Conservation (phyloP, 2,888 invertebrate species). For the Ophion obscuratus region DNA sequence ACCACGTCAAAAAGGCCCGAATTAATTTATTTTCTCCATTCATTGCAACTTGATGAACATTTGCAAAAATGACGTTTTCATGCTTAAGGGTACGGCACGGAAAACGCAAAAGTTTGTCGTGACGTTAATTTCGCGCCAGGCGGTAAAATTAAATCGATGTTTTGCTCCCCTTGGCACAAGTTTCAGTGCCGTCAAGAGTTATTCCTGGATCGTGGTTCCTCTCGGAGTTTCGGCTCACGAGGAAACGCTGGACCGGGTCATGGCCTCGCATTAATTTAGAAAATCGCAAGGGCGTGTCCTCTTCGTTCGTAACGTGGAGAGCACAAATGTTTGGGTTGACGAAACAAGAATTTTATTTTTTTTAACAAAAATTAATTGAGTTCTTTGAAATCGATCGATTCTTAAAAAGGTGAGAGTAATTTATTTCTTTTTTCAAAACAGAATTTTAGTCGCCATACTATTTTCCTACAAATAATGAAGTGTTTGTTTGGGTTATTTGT, state of each 20-base stretch:
- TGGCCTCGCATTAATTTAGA: constrained; percentile 69
- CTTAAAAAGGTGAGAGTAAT: background rate
- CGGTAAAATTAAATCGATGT: constrained; percentile 70
- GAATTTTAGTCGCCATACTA: background rate
- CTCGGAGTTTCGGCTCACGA: constrained; percentile 36
- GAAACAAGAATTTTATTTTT: background rate
- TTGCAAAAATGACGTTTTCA: background rate
- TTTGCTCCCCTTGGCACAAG: constrained; percentile 76
- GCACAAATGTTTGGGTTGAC: background rate
- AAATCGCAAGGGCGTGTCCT: constrained; percentile 59
- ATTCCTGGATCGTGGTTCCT: constrained; percentile 73
- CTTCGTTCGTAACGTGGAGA: constrained; percentile 2
- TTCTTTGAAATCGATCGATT: background rate
- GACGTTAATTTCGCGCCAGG: constrained; percentile 50
- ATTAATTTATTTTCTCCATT: too few species aligned
- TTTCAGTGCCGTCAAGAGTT: constrained; percentile 66
- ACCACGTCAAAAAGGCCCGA: too few species aligned
- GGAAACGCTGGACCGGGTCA: constrained; percentile 72
- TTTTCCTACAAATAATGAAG: background rate
- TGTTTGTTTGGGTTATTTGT: background rate
- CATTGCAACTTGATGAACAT: background rate
- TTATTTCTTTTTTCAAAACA: background rate
- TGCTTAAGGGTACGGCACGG: background rate
- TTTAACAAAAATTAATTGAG: background rate
- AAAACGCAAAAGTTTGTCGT: constrained; percentile 36